phyloP scores from a whole-genome alignment of 2,888 invertebrate species.

The Kuschelorhynchus macadamiae region DNA sequence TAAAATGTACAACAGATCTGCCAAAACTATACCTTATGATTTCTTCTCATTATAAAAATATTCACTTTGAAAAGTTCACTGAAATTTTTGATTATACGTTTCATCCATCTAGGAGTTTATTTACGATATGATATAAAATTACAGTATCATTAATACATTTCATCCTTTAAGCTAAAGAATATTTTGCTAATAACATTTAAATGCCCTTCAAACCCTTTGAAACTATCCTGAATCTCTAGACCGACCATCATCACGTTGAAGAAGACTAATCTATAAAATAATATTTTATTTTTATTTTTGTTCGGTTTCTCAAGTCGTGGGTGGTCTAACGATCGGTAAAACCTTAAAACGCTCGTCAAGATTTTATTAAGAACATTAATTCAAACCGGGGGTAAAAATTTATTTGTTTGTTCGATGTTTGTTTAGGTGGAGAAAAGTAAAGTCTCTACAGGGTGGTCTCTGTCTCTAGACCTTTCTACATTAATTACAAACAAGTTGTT shows the following conservation, averaged over 20 bases:
- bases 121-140: no score
- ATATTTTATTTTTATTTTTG: constrained; percentile 50
- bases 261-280: constrained; percentile 45
- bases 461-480: neutral
- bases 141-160: no score
- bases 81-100: no score
- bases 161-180: neutral
- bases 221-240: constrained; percentile 20
- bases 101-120: no score
- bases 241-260: constrained; percentile 30
- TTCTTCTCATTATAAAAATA: no score
- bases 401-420: constrained; percentile 43
- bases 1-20: no score
- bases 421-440: constrained; percentile 39
- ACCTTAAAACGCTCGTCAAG: constrained; percentile 45
- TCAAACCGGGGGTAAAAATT: constrained; percentile 44
- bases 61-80: no score
- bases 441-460: constrained; percentile 37
- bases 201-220: constrained; percentile 14
- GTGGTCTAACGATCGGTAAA: constrained; percentile 44
- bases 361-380: constrained; percentile 49
- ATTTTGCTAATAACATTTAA: constrained; percentile 18
- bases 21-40: no score
- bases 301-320: constrained; percentile 46
- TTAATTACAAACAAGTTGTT: neutral